Evolutionary conservation across 2,797 vertebrate genomes (phyloP).

Genomic region (Gobio occitaniae): DNA sequence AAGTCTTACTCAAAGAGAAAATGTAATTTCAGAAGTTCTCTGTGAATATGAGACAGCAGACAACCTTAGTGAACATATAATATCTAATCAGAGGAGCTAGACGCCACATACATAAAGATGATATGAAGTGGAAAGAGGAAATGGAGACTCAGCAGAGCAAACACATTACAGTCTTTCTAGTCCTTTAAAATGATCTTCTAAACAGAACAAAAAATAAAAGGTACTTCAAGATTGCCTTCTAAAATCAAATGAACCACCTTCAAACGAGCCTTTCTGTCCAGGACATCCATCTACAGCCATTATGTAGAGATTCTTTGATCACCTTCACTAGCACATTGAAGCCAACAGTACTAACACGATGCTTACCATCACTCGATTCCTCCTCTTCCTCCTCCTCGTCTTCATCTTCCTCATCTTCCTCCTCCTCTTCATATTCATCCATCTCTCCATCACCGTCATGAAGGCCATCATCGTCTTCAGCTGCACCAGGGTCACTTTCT

Average conservation of each 20-base stretch:
- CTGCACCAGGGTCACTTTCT: conserved; percentile 62
- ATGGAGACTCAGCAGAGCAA: conserved; percentile 27
- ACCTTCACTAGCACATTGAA: not conserved
- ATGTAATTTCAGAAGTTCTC: conserved; percentile 14
- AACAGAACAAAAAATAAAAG: not conserved
- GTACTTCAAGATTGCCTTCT: not conserved
- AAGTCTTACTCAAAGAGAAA: conserved; percentile 33
- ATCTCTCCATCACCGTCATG: conserved; percentile 75
- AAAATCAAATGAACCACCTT: conserved; percentile 12
- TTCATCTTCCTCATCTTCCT: conserved; percentile 74
- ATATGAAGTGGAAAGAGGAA: conserved; percentile 42
- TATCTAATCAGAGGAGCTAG: conserved; percentile 16
- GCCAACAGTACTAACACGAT: not conserved
- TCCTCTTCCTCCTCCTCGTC: conserved; percentile 77
- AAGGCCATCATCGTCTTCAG: conserved; percentile 27
- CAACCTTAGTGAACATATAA: not conserved
- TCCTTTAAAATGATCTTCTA: not conserved
- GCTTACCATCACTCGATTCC: conserved; percentile 91
- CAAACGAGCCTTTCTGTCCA: not conserved
- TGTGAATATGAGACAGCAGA: conserved; percentile 11
- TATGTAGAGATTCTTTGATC: not conserved
- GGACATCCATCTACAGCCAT: not conserved
- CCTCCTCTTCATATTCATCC: conserved; percentile 68
- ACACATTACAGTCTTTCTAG: conserved; percentile 36
- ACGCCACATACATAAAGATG: conserved; percentile 41